A percentile compares a stretch with the other conserved stretches of the same genome.
Evolutionary conservation across 2,888 invertebrate species (phyloP).

Genomic region (Lepidocyrtoides sp.): DNA sequence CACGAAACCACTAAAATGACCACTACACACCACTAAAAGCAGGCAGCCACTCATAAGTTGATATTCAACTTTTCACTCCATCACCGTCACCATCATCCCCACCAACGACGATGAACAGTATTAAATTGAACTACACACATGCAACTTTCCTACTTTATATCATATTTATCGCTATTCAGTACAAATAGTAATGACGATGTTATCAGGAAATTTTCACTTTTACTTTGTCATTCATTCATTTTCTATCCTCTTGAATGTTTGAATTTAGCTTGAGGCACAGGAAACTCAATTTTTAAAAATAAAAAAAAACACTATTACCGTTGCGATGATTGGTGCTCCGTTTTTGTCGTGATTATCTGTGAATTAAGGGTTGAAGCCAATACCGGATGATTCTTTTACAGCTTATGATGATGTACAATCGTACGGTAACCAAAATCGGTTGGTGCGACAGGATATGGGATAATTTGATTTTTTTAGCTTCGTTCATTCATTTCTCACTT

Average conservation of each 20-base stretch:
- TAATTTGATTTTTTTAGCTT: conserved; percentile 52
- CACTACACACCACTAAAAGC: conserved; percentile 7
- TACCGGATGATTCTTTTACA: not conserved
- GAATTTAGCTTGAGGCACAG: conserved; percentile 17
- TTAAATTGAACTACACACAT: not conserved
- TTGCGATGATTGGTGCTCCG: conserved; percentile 18
- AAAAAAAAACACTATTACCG: not conserved
- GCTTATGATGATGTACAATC: no score
- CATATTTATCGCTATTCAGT: not conserved
- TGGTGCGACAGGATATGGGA: not conserved
- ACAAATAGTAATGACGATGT: not conserved
- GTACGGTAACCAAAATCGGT: not conserved
- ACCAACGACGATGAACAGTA: not conserved
- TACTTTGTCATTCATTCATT: conserved; percentile 11
- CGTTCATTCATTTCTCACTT: conserved; percentile 17
- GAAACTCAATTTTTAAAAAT: not conserved
- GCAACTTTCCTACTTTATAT: not conserved
- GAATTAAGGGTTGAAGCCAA: not conserved
- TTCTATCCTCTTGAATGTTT: not conserved
- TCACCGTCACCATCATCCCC: conserved; percentile 46
- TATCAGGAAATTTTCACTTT: conserved; percentile 3
- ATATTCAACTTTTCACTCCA: conserved; percentile 29
- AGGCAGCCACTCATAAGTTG: not conserved
- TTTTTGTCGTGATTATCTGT: not conserved
- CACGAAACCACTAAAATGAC: not conserved